Evolutionary conservation across 2,888 invertebrate species (phyloP), one percentile per base, ranked within the genome.

Genomic region (Thera obeliscata): DNA sequence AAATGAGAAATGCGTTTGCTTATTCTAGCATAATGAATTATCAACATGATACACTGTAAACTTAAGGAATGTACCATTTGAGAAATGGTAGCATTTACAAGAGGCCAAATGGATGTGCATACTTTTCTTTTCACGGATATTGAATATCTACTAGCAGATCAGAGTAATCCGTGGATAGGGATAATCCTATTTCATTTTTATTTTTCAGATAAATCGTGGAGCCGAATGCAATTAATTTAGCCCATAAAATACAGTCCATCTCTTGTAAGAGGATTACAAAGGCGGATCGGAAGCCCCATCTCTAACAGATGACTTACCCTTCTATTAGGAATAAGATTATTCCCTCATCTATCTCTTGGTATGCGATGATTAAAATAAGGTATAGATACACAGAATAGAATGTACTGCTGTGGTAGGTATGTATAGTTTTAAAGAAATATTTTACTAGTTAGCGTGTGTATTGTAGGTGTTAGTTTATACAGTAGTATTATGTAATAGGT

Each of bases 201-300:
- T 22, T 50, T 50, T 52, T 52, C 61, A 61, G 56, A 73, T 76
- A 76, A 74, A 74, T 74, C 74, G 58, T 66, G 54, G 38, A 65
- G 58, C 66, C 66, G 65, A 74, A 75, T 75, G 67, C 75, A 78
- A 76, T 78, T 68, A 74, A 75, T 74, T 78, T 64, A 61, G 64
- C 68, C 70, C 75, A 72, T 75, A 74, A 78, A 78, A 76, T 75
- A 74, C 67, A 69, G 71, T 66, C 72, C 74, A 69, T 76, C 77
- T 73, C 73, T 73, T 71, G 76, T 71, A 78, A 76, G 74, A 71
- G 70, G 69, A 69, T 73, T 73, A 76, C 74, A 74, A 74, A 65
- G 59, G 66, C 64, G 65, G 55, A 73, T 66, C 69, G 66, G 73
- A 70, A 74, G 67, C 64, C 71, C 55, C 66, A 66, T 62, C 69